These are phyloP conservation scores for Dipodomys stephensi DNA, from an alignment of 2,113 vertebrate genomes.

Conservation along the genomic window DNA sequence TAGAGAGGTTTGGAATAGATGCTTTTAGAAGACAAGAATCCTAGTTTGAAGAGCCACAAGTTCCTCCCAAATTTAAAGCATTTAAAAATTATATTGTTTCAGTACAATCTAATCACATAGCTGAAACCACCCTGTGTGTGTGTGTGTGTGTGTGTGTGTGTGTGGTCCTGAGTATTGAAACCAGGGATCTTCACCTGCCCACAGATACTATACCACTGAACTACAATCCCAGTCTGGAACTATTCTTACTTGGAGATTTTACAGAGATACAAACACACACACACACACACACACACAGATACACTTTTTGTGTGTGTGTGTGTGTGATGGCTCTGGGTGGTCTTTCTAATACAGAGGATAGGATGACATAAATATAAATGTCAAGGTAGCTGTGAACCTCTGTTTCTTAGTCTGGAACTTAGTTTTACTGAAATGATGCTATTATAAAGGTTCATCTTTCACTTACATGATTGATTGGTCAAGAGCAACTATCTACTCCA, in stretches of 20 bases:
- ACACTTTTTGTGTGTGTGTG: not conserved
- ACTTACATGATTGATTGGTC: not conserved
- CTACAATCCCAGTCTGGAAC: not conserved
- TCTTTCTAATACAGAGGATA: not conserved
- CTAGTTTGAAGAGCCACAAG: not conserved
- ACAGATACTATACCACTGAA: not conserved
- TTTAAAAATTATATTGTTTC: not conserved
- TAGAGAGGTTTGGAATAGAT: not conserved
- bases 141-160: too few species aligned
- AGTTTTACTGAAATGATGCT: slow-evolving; percentile 5
- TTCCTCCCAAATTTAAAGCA: slow-evolving; percentile 7
- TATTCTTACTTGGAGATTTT: not conserved
- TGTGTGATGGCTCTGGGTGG: slow-evolving; percentile 9
- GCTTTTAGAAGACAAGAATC: not conserved
- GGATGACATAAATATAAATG: not conserved
- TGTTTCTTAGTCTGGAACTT: slow-evolving; percentile 49
- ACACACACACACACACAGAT: too few species aligned
- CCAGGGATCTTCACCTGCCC: too few species aligned
- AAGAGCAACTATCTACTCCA: not conserved
- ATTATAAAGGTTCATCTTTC: not conserved
- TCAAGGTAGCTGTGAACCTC: not conserved
- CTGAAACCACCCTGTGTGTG: not conserved
- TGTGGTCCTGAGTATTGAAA: not conserved
- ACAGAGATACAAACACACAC: not conserved
- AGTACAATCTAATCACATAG: not conserved